Evolutionary conservation across 35 echinoderm and acorn worm genomes (phyloP).

Genomic region (Ophiothrix spiculata): DNA sequence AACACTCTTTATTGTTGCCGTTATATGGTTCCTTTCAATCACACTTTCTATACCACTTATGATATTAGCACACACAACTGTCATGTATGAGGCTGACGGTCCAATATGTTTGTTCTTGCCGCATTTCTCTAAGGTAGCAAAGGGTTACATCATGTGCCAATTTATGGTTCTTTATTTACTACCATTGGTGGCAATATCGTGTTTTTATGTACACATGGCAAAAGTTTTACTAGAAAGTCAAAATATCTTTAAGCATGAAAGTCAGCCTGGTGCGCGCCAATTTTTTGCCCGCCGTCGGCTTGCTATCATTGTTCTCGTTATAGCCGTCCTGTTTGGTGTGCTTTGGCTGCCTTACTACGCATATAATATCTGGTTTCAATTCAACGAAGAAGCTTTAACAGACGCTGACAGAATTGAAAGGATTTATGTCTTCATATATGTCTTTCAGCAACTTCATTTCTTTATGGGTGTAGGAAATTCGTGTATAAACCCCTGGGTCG

Average conservation of each 20-base stretch:
- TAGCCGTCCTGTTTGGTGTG: constrained; percentile 71
- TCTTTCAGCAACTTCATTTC: constrained; percentile 51
- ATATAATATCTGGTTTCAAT: constrained; percentile 63
- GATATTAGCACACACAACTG: constrained; percentile 24
- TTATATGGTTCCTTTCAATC: constrained; percentile 49
- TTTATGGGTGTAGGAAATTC: constrained; percentile 67
- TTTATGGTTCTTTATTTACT: constrained; percentile 47
- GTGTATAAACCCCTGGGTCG: constrained; percentile 75
- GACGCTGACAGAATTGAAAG: not conserved
- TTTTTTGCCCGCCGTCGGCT: constrained; percentile 72
- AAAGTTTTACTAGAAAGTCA: constrained; percentile 57
- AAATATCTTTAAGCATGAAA: constrained; percentile 61
- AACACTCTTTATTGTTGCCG: not conserved
- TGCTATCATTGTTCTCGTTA: constrained; percentile 70
- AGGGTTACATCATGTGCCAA: constrained; percentile 45
- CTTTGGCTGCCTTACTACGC: constrained; percentile 72
- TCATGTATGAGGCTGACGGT: not conserved
- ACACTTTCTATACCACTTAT: constrained; percentile 38
- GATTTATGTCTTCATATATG: not conserved
- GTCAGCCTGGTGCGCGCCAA: constrained; percentile 74
- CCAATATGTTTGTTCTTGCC: constrained; percentile 32
- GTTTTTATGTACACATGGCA: constrained; percentile 67
- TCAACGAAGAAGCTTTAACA: not conserved
- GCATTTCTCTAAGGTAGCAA: constrained; percentile 13
- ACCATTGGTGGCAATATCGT: constrained; percentile 40